These are phyloP conservation scores for Phrynocephalus forsythii DNA, from an alignment of 2,797 vertebrate genomes.

Conservation along the genomic window DNA sequence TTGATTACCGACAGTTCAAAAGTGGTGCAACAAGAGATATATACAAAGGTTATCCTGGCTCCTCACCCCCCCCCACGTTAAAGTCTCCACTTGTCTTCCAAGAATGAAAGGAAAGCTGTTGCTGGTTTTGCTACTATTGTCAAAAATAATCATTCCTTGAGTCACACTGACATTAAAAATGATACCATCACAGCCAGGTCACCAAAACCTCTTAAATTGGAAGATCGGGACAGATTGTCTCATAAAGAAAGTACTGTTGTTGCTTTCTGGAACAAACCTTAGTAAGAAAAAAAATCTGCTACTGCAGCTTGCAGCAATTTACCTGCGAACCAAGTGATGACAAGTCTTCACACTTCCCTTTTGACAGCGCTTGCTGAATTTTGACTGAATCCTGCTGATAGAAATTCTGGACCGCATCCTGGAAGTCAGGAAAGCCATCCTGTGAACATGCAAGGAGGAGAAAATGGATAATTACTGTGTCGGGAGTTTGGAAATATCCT, in stretches of 20 bases:
- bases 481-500: neutral
- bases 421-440: conserved; percentile 96
- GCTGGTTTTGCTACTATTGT: neutral
- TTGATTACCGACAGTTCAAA: conserved; percentile 24
- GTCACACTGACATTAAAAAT: conserved; percentile 30
- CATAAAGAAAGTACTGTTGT: neutral
- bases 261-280: neutral
- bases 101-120: conserved; percentile 41
- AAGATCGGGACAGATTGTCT: neutral
- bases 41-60: neutral
- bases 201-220: conserved; percentile 30
- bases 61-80: neutral
- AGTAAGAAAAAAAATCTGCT: neutral
- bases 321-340: conserved; percentile 90
- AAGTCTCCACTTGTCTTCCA: conserved; percentile 26
- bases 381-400: conserved; percentile 91
- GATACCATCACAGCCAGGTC: conserved; percentile 33
- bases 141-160: conserved; percentile 26
- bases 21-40: neutral
- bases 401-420: conserved; percentile 91
- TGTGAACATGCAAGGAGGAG: conserved; percentile 71
- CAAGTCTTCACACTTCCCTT: conserved; percentile 92
- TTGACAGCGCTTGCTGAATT: conserved; percentile 89
- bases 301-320: conserved; percentile 21
- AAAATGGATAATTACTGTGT: conserved; percentile 16